Evolutionary conservation across 2,113 vertebrate genomes (phyloP), one percentile per base, ranked within the genome.

Genomic region (Pleuronectes platessa): DNA sequence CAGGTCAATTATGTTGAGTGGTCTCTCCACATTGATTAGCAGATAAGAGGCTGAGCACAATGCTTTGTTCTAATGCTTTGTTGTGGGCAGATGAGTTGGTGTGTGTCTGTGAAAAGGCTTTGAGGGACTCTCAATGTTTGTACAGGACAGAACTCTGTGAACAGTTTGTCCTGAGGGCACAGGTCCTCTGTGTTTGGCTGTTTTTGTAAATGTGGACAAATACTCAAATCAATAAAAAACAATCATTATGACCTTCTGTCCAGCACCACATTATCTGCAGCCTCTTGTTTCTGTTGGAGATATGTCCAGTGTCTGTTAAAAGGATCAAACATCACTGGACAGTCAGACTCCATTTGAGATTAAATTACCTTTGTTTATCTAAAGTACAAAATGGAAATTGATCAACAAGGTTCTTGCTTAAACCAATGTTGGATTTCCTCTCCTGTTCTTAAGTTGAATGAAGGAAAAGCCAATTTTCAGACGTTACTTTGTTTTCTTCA

Each of bases 1-100:
- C 68, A 49, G 73, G 79, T 86, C 82, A 85, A 81, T 85, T 87
- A 90, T 81, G 84, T 74, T 59, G 85, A 91, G 86, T 86, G 82
- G 73, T 27, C 82, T 88, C 90, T 82, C 80, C 82, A 82, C 68
- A 53, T 74, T 86, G 86, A 88, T 91, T 66, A 91, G 64, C 82
- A 74, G 86, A 88, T 71, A 79, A 88, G 81, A 87, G 86, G 59
- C 35, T 63, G 77, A 82, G 82, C 78, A 75, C 83, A 80, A 79
- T 14, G 70, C 76, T 89, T 88, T 85, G 79, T 85, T 82, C 67
- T 24, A 13, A 56, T 1, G n/a, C 18, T 23, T 21, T 10, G 40
- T 51, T 26, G 83, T 35, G 5, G 49, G 67, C 47, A 59, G 69
- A 70, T 61, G 77, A 62, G 68, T 63, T 1, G 3, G 63, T 35